Evolutionary conservation across 1,140 invertebrate species (phyloP), one percentile per base, ranked within the genome.

Genomic region (Drosophila kikkawai): DNA sequence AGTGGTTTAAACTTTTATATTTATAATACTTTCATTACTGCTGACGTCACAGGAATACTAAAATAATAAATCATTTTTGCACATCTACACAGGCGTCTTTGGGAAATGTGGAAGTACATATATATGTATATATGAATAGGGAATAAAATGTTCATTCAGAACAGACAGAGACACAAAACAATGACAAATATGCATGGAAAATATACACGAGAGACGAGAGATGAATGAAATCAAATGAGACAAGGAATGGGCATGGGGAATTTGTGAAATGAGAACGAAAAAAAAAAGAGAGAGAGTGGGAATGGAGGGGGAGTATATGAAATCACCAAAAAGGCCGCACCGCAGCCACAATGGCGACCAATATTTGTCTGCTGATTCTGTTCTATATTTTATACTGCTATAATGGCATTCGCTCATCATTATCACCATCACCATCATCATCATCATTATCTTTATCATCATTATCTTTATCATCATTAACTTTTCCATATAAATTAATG

Each of bases 401-500:
- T 22, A 2, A 22, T 22, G 22, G 22, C 22, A 22, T 22, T 22
- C 22, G 1, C 22, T 22, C 26, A 26, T 26, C 26, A 26, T 26
- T 26, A 26, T 26, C 26, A 56, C 56, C 36, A 34, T 47, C 15
- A 47, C 22, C 22, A 48, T 48, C 15, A 26, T n/a, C 12, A 36
- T 53, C 3, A 32, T 51, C 13, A 36, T 55, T 17, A 13, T 55
- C 41, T 48, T 47, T 15, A 17, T 55, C 26, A 44, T 59, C n/a
- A 55, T 70, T 19, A 36, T 26, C 32, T 17, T 42, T 34, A n/a
- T 55, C 26, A 44, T 59, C n/a, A 55, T 70, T 19, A 36, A 34
- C 32, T 17, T 42, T 34, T 19, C 17, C 55, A 53, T 34, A 65
- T 41, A 76, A 84, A 80, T 85, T 80, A 80, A 80, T 80, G 68